Evolutionary conservation across 2,797 vertebrate species (phyloP).

Genomic region (Myotis myotis): DNA sequence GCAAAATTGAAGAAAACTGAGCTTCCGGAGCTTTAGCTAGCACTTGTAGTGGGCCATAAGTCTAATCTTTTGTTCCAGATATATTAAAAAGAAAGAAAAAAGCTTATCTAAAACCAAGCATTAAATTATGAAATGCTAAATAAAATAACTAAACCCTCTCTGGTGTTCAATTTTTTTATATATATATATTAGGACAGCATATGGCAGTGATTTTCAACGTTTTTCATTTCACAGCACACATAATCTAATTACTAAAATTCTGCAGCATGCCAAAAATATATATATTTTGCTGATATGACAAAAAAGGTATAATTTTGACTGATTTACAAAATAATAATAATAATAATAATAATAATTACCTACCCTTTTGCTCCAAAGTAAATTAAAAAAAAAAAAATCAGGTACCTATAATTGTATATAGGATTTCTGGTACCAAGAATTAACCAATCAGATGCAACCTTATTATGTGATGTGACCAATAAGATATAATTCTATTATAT

Average conservation of each 20-base stretch:
- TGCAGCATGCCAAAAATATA: not conserved
- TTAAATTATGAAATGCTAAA: not conserved
- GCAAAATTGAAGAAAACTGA: not conserved
- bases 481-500: not conserved
- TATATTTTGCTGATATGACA: not conserved
- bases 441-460: not conserved
- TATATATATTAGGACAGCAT: not conserved
- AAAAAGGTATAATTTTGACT: not conserved
- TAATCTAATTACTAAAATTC: not conserved
- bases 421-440: not conserved
- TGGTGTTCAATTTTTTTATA: not conserved
- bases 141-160: not conserved
- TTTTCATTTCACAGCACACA: not conserved
- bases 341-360: not conserved
- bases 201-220: not conserved
- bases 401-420: not conserved
- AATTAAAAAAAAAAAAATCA: not conserved
- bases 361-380: not conserved
- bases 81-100: not conserved
- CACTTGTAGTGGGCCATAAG: not conserved
- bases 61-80: not conserved
- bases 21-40: not conserved
- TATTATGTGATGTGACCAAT: not conserved
- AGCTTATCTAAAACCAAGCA: not conserved
- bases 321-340: not conserved